Evolutionary conservation across 2,888 invertebrate genomes (phyloP).

Genomic region (Azorinus chamasolen): DNA sequence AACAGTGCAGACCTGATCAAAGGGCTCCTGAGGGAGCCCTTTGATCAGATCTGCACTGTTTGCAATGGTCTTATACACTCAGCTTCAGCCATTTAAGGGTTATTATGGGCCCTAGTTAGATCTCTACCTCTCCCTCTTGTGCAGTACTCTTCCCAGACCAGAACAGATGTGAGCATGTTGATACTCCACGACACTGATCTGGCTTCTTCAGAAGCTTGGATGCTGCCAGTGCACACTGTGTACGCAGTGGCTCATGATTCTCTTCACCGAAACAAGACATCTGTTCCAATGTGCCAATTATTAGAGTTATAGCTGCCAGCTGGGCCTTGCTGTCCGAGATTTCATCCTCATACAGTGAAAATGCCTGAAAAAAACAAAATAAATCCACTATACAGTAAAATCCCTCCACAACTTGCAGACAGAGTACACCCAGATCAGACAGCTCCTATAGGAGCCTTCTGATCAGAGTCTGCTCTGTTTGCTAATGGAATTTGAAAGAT

Average conservation of each 20-base stretch:
- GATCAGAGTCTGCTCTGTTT: no score
- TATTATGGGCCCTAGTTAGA: no score
- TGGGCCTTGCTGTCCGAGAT: slow-evolving; percentile 98
- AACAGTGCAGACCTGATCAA: no score
- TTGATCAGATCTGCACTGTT: no score
- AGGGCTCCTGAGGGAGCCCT: no score
- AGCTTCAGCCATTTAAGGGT: no score
- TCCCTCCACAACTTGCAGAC: no score
- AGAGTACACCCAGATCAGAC: no score
- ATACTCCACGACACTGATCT: slow-evolving; percentile 98
- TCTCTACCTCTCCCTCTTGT: slow-evolving; percentile 74
- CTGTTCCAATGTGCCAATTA: slow-evolving; percentile 98
- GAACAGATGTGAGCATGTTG: slow-evolving; percentile 97
- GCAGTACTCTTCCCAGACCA: slow-evolving; percentile 92
- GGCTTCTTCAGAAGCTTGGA: slow-evolving; percentile 98
- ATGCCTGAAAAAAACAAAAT: slow-evolving; percentile 90
- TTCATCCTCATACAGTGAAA: slow-evolving; percentile 99
- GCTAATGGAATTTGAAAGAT: no score
- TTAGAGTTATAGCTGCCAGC: slow-evolving; percentile 97
- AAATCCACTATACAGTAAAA: no score
- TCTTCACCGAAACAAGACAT: slow-evolving; percentile 98
- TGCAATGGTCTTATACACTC: no score
- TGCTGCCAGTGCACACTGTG: slow-evolving; percentile 98
- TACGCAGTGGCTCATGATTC: slow-evolving; percentile 98
- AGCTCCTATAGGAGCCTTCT: no score